These are phyloP conservation scores for Ginglymostoma cirratum DNA, from an alignment of 2,113 vertebrate genomes.

Conservation along the genomic window DNA sequence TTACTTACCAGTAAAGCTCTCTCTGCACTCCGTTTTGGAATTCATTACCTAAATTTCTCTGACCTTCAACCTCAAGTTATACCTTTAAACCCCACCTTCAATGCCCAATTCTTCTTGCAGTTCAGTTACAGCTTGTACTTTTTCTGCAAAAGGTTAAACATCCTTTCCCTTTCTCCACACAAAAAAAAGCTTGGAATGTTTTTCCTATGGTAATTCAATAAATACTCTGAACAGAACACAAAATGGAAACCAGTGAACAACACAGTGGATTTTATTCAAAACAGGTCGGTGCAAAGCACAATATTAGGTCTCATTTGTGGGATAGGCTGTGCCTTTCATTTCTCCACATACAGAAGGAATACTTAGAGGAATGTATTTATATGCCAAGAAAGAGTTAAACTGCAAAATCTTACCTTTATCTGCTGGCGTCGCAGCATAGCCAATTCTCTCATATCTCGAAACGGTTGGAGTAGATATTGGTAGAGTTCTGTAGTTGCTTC, in stretches of 20 bases:
- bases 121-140: not conserved
- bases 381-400: not conserved
- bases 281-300: not conserved
- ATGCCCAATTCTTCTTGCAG: not conserved
- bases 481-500: conserved; percentile 91
- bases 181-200: not conserved
- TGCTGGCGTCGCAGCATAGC: conserved; percentile 91
- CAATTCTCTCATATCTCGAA: conserved; percentile 94
- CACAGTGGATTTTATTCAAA: not conserved
- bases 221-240: not conserved
- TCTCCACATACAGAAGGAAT: not conserved
- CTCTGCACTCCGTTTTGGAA: not conserved
- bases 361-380: too few species aligned
- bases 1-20: not conserved
- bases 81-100: not conserved
- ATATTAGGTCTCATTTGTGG: not conserved
- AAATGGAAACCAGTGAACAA: not conserved
- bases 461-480: conserved; percentile 92
- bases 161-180: not conserved
- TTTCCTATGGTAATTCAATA: not conserved
- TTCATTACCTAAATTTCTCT: not conserved
- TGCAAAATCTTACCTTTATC: conserved; percentile 75
- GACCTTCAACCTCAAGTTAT: not conserved
- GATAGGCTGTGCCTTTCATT: not conserved
- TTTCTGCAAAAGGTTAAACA: not conserved